Percentiles rank a stretch among this genome's conserved stretches.
Evolutionary conservation across 1,140 invertebrate genomes (phyloP).

Genomic region (Zelostemma sp.): DNA sequence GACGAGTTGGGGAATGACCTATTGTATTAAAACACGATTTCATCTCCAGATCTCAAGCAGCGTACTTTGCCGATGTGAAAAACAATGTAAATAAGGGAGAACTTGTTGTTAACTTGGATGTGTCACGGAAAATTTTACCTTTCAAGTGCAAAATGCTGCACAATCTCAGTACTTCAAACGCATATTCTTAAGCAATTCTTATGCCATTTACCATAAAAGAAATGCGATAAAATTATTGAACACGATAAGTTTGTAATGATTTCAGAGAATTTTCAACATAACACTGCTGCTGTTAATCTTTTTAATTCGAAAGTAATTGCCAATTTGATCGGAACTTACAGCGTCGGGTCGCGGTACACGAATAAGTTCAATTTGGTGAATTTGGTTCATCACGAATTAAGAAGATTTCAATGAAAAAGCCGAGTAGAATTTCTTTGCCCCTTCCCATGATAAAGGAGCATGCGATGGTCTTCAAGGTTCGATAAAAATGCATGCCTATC

Average conservation of each 20-base stretch:
- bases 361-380: conserved; percentile 22
- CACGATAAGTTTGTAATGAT: too few species aligned
- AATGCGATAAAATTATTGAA: conserved; percentile 9
- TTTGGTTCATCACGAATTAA: conserved; percentile 11
- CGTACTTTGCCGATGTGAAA: too few species aligned
- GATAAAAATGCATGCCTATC: too few species aligned
- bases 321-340: conserved; percentile 12
- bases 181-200: conserved; percentile 11
- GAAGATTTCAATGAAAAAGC: conserved; percentile 16
- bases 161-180: conserved; percentile 13
- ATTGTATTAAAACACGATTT: too few species aligned
- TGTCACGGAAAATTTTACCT: too few species aligned
- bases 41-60: too few species aligned
- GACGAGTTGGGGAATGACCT: too few species aligned
- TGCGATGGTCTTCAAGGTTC: too few species aligned
- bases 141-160: too few species aligned
- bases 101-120: too few species aligned
- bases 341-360: conserved; percentile 19
- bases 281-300: conserved; percentile 11
- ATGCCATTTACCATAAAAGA: conserved; percentile 10
- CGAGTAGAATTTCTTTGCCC: conserved; percentile 16
- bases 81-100: too few species aligned
- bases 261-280: too few species aligned
- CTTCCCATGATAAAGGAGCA: conserved; percentile 14
- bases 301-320: conserved; percentile 22